Evolutionary conservation across 2,888 invertebrate genomes (phyloP), one percentile per base, ranked within the genome.

Genomic region (Uloborus plumipes): DNA sequence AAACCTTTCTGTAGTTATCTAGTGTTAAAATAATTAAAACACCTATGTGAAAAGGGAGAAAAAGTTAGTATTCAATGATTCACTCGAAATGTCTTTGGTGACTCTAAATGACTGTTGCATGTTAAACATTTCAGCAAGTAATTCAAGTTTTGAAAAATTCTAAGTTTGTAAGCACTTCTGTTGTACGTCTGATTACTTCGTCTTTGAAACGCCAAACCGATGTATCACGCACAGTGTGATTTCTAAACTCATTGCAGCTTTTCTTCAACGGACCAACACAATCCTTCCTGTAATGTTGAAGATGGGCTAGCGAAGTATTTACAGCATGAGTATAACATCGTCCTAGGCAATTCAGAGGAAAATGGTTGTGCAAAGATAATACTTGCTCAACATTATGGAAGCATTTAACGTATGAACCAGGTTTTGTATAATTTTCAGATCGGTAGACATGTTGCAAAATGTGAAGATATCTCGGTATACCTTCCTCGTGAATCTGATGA

Each of bases 281-380:
- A 90, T 96, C 96, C 39, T 95, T 95, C 82, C 97, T 92, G 90
- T 97, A 98, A 90, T 98, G 98, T 89, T 98, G 96, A 87, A 98
- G 91, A 86, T 97, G 94, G 26, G 96, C 97, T 87, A 94, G 93
- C 53, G 91, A 91, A 31, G 94, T 94, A 85, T 94, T 93, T 85
- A 97, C 93, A 76, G 95, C 92, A 90, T 94, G 96, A 65, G 95
- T 94, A 72, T 94, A 94, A 89, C 96, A 96, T 13, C 74, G 53
- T 66, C 95, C 94, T 55, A 96, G 90, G 88, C 96, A 97, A 81
- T 95, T 94, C 86, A 97, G 90, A 59, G 97, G 96, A 89, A 96
- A 96, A 90, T 97, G 97, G 90, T 97, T 97, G 91, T 97, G 96
- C 85, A 97, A 91, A 53, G 95, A 94, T 69, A 96, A 91, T 72